Evolutionary conservation across 1,140 invertebrate species (phyloP), one percentile per base, ranked within the genome.

Genomic region (Coelopa frigida): DNA sequence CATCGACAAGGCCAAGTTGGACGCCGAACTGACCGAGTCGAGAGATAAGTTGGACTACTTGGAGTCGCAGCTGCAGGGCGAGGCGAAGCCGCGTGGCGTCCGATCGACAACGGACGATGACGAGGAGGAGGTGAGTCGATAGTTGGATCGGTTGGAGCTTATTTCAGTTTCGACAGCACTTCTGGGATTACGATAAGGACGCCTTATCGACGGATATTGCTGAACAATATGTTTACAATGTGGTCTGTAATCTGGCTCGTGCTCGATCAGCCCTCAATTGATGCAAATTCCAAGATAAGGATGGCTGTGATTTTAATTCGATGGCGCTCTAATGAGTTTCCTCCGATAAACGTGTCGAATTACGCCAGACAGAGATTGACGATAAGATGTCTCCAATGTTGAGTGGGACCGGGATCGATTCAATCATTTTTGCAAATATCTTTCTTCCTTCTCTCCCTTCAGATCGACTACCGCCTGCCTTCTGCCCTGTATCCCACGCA

Each of bases 401-500:
- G 11, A 35, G 5, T 35, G 17, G 2, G 12, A 35, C 7, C 8
- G 11, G 4, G 17, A 18, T 35, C 5, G 17, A 18, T 35, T 14
- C 20, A 18, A 18, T 33, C 5, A 33, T 33, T 35, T 35, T 5
- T 10, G 5, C 18, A 1, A 7, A 24, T 2, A 20, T 4, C 31
- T 11, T 43, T 11, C 38, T 4, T 46, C 10, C 31, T n/a, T 36
- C 20, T 29, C 3, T 21, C 10, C 11, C 3, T 26, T 2, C 21
- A 68, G 64, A 62, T 70, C 7, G 51, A 62, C 33, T 77, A 78
- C 56, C 73, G 85, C n/a, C 71, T 95, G 36, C 80, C 87, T 0
- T 61, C 61, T 1, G 70, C 78, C 44, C 71, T 89, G 1, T 67
- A 72, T 12, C 90, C 91, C 0, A 53, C 74, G 3, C 78, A 83